phyloP scores from a whole-genome alignment of 2,113 vertebrate species.

The Ochotona curzoniae region DNA sequence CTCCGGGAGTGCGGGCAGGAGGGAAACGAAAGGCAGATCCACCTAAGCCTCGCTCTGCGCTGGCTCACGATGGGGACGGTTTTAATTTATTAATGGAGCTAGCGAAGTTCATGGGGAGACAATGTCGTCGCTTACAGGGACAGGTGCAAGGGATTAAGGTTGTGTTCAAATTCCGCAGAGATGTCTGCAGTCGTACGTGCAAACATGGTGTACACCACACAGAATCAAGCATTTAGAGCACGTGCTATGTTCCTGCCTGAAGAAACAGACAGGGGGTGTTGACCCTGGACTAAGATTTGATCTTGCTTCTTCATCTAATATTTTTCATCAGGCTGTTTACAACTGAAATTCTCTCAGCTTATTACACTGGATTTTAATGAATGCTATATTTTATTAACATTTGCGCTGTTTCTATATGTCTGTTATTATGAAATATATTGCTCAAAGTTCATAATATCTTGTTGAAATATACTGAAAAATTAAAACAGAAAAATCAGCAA shows the following conservation, averaged over 20 bases:
- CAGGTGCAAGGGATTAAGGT: slow-evolving; percentile 17
- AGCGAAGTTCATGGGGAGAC: background rate
- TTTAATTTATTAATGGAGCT: background rate
- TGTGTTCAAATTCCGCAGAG: no score
- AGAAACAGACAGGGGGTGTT: background rate
- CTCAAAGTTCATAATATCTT: background rate
- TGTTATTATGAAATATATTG: background rate
- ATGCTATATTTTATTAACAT: slow-evolving; percentile 1
- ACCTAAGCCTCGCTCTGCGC: background rate
- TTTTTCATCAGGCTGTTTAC: background rate
- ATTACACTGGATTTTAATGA: background rate
- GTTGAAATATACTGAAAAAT: background rate
- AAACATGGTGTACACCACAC: background rate
- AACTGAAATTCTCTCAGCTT: background rate
- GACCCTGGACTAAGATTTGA: background rate
- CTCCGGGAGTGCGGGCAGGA: background rate
- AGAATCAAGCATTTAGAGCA: background rate
- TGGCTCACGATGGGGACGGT: background rate
- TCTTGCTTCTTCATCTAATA: background rate
- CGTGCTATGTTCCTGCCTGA: background rate
- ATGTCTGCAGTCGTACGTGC: background rate
- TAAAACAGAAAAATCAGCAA: slow-evolving; percentile 4
- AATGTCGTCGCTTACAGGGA: background rate
- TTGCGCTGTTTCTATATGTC: background rate
- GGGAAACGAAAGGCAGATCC: background rate